Evolutionary conservation across 2,113 vertebrate species (phyloP).

Genomic region (Petaurus breviceps): DNA sequence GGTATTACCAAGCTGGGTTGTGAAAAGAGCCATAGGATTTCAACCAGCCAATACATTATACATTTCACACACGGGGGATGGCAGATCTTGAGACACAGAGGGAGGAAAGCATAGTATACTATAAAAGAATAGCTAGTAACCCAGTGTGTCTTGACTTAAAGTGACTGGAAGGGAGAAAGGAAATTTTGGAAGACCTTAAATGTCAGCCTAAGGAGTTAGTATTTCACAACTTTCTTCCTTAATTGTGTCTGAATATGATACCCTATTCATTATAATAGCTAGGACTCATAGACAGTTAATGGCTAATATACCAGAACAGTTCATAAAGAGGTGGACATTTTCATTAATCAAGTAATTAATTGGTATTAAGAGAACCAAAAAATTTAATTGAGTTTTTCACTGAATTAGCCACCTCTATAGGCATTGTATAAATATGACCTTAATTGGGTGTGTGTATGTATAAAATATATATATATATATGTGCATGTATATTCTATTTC

Average conservation of each 20-base stretch:
- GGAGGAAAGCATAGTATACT: not conserved
- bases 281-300: not conserved
- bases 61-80: not conserved
- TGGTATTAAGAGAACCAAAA: not conserved
- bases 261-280: rapidly evolving
- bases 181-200: not conserved
- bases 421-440: not conserved
- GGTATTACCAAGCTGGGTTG: not conserved
- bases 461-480: not conserved
- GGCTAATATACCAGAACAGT: not conserved
- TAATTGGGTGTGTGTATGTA: not conserved
- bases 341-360: not conserved
- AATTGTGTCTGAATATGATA: not conserved
- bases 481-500: not conserved
- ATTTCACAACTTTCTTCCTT: not conserved
- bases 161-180: not conserved
- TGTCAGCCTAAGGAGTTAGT: not conserved
- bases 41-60: not conserved
- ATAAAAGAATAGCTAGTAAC: not conserved
- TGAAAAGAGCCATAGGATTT: not conserved
- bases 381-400: not conserved
- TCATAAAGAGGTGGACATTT: not conserved
- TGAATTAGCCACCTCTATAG: not conserved
- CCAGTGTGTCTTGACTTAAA: not conserved
- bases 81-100: not conserved